Evolutionary conservation across 2,113 vertebrate genomes (phyloP).

Genomic region (Thymallus thymallus): DNA sequence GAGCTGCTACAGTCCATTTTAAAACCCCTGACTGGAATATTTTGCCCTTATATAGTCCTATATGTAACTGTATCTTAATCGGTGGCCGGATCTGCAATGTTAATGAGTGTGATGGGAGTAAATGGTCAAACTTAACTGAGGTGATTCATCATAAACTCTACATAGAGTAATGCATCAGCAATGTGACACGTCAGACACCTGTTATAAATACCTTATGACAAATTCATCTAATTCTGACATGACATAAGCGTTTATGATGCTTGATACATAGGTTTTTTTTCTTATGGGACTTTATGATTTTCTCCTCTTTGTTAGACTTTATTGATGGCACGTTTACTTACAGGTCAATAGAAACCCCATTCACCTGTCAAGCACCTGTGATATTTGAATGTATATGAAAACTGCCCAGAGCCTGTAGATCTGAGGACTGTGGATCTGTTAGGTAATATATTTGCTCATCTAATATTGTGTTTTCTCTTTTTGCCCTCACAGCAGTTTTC

Average conservation of each 20-base stretch:
- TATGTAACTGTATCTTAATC: slow-evolving; percentile 22
- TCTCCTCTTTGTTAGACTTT: background rate
- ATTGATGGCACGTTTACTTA: background rate
- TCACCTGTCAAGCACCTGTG: slow-evolving; percentile 30
- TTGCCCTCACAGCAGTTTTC: slow-evolving; percentile 9
- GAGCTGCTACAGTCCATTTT: slow-evolving; percentile 1
- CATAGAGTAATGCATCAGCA: too few relatives aligned
- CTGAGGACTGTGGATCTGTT: background rate
- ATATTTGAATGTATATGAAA: background rate
- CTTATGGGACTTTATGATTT: background rate
- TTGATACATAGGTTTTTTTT: background rate
- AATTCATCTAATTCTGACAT: background rate
- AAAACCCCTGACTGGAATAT: slow-evolving; percentile 36
- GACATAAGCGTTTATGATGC: background rate
- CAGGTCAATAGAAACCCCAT: background rate
- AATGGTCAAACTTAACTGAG: background rate
- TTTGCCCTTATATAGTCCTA: slow-evolving; percentile 44
- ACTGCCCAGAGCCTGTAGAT: background rate
- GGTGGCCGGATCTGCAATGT: slow-evolving; percentile 8
- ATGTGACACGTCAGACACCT: background rate
- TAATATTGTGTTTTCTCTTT: slow-evolving; percentile 17
- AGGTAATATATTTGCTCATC: slow-evolving; percentile 10
- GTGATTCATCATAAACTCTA: too few relatives aligned
- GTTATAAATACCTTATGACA: background rate
- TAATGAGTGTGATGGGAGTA: slow-evolving; percentile 5